phyloP scores from a whole-genome alignment of 2,888 invertebrate species.

The Eupithecia exiguata region DNA sequence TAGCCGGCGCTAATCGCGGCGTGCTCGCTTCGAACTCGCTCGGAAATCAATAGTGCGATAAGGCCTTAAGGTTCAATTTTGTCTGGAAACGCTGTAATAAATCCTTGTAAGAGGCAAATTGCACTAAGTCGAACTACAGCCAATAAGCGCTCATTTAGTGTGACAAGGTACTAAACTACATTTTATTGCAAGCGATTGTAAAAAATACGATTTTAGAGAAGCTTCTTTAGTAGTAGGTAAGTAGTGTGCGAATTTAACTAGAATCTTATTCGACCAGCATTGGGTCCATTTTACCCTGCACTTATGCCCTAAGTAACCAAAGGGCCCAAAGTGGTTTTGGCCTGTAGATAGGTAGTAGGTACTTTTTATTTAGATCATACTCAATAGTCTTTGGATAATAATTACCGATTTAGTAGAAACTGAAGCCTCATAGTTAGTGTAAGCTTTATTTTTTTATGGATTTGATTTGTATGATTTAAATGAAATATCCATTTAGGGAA shows the following conservation, averaged over 20 bases:
- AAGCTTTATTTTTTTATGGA: background rate
- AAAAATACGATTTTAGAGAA: background rate
- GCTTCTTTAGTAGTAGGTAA: background rate
- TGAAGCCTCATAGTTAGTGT: background rate
- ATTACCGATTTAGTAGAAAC: background rate
- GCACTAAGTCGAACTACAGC: background rate
- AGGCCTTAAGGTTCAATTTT: background rate
- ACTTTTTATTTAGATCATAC: background rate
- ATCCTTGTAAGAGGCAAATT: background rate
- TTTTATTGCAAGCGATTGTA: background rate
- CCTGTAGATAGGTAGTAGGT: background rate
- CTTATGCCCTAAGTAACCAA: background rate
- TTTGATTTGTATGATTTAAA: background rate
- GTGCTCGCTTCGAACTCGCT: no score
- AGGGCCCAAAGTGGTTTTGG: background rate
- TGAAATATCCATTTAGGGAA: background rate
- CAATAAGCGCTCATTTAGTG: background rate
- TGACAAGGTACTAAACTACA: background rate
- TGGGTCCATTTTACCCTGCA: conserved; percentile 39
- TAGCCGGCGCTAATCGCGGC: no score
- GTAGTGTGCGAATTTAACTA: conserved; percentile 16
- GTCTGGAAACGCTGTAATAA: background rate
- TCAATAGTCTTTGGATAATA: background rate
- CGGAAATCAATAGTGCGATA: no score
- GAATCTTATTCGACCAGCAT: conserved; percentile 33